Evolutionary conservation across 2,113 vertebrate genomes (phyloP), one percentile per base, ranked within the genome.

Genomic region (Coregonus clupeaformis): DNA sequence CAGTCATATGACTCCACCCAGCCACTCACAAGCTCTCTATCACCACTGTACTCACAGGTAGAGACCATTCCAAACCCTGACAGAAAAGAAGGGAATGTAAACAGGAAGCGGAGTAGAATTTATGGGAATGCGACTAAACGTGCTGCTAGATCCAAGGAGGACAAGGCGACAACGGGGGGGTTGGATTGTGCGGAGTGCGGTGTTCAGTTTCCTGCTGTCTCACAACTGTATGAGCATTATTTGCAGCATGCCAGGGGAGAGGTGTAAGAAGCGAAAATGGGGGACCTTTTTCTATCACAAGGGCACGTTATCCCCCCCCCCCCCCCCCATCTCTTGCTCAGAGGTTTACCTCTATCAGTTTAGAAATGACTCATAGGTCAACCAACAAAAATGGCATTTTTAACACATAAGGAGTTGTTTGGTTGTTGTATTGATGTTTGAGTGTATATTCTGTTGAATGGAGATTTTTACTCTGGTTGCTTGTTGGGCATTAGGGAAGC

Each of bases 201-300:
- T 0, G 78, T 75, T 6, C 12, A 70, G 2, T 94, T 90, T 77
- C 3, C 74, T 59, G 65, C 75, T 7, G 84, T 94, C 72, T 83
- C 89, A 75, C 90, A 89, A 57, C 89, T 94, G 47, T 91, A 93
- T 82, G 86, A 90, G 9, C 92, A 94, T 87, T 94, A 94, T 81
- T 75, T 94, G 68, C 81, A 91, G 80, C 93, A 94, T 65, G 91
- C 93, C 7, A 87, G 91, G 85, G 91, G 92, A 55, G 85, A 93
- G 82, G 66, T 93, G 52, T 93, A 62, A 85, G 52, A 16, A 60
- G n/a, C 3, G 47, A 52, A 52, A 16, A 52, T 52, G 3, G 5
- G 13, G 47, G 13, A 52, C 47, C 47, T 52, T 52, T 52, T 52
- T 52, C 47, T 52, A 52, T 14, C 14, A 18, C 3, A 14, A 16